Evolutionary conservation across 1,140 invertebrate genomes (phyloP).

Genomic region (Euura lappo): DNA sequence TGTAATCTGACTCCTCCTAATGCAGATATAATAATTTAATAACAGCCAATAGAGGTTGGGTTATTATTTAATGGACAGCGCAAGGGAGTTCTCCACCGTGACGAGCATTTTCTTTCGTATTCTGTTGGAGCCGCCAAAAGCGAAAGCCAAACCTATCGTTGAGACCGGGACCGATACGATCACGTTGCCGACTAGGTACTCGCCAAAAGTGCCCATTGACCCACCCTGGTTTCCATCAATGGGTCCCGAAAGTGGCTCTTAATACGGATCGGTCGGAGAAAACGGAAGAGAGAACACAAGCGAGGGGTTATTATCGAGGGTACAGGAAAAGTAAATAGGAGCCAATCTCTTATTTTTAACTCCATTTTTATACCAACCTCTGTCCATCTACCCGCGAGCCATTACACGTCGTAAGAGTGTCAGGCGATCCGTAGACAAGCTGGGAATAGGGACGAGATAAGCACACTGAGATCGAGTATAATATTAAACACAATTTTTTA

Average conservation of each 20-base stretch:
- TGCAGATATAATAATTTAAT: constrained; percentile 56
- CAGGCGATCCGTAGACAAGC: too few species aligned
- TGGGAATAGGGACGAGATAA: too few species aligned
- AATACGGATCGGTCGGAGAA: neutral
- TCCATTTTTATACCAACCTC: neutral
- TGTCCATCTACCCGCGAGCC: too few species aligned
- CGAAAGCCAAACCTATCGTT: neutral
- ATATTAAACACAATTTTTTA: too few species aligned
- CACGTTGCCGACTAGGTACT: neutral
- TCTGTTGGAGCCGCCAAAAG: neutral
- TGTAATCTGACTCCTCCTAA: constrained; percentile 45
- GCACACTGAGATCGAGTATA: too few species aligned
- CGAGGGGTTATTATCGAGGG: neutral
- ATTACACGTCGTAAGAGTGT: too few species aligned
- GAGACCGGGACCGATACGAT: neutral
- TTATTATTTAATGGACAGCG: constrained; percentile 39
- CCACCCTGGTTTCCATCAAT: neutral
- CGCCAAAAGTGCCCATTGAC: constrained; percentile 3
- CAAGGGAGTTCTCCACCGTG: constrained; percentile 36
- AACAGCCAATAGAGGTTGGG: constrained; percentile 43
- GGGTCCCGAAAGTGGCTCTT: neutral
- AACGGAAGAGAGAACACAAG: neutral
- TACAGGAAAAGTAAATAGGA: neutral
- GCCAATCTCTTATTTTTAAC: neutral
- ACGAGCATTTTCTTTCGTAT: constrained; percentile 34